Evolutionary conservation across 2,113 vertebrate species (phyloP).

Genomic region (Lutjanus erythropterus): DNA sequence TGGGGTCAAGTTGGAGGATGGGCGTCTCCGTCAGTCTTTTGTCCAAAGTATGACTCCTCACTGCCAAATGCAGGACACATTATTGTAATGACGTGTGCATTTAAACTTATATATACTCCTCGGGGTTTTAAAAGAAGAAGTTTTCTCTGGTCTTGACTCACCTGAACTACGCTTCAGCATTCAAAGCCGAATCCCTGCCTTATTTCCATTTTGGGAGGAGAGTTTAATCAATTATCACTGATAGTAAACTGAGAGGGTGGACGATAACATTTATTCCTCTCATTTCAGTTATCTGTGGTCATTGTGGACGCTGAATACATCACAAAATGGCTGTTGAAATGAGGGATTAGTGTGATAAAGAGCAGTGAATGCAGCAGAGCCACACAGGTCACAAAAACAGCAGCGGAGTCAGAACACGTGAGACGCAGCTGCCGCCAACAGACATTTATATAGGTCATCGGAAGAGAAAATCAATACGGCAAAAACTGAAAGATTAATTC

Average conservation of each 20-base stretch:
- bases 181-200: constrained; percentile 33
- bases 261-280: constrained; percentile 56
- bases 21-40: constrained; percentile 48
- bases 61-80: constrained; percentile 33
- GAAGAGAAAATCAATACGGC: constrained; percentile 64
- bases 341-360: constrained; percentile 69
- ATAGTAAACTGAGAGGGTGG: constrained; percentile 45
- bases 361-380: constrained; percentile 44
- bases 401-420: constrained; percentile 43
- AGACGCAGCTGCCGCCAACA: constrained; percentile 41
- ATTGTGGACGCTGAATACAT: constrained; percentile 56
- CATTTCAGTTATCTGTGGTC: constrained; percentile 60
- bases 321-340: constrained; percentile 72
- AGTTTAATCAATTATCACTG: constrained; percentile 59
- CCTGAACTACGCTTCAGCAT: constrained; percentile 38
- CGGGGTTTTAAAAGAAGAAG: not conserved
- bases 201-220: constrained; percentile 40
- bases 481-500: constrained; percentile 66
- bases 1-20: constrained; percentile 56
- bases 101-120: constrained; percentile 16
- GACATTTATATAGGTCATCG: constrained; percentile 66
- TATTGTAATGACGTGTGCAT: constrained; percentile 25
- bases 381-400: constrained; percentile 47
- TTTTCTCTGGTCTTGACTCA: constrained; percentile 12
- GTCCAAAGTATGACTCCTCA: constrained; percentile 35